Base-by-base conservation (phyloP, 2,888 invertebrate species). In the Ectemnius cavifrons region DNA sequence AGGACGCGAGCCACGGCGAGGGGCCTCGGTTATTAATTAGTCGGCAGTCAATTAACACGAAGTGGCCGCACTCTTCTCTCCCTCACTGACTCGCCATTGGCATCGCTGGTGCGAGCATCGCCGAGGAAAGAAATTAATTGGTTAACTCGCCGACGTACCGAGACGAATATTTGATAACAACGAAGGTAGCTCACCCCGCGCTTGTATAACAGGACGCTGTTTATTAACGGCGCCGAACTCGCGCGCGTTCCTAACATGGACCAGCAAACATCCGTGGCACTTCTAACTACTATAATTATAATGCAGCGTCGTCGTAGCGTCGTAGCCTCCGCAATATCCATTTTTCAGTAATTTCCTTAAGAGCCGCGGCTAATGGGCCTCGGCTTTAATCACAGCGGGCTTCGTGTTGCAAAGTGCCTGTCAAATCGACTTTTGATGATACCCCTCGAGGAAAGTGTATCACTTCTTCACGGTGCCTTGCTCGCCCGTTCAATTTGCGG, bases 221-320 rank as follows among this genome's bases (percentile, higher is more conserved):
- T 37, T 37, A 37, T 37, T 37, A 37, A 37, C 37, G 37, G 37
- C 37, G 37, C 37, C 11, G 37, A 37, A 37, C 37, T 37, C 1
- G 37, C 37, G 37, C 23, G 23, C 23, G 3, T 23, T 23, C 23
- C 23, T 23, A 23, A 23, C 23, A 23, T 37, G 37, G 37, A 1
- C 18, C 45, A 3, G 58, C 14, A 62, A 13, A 16, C 46, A 8
- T 60, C 64, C 62, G 60, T 58, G 46, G 60, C 72, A 73, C 73
- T 77, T 75, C 68, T 74, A 73, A 70, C 58, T 76, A 78, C 72
- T 69, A 71, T 76, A 78, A 81, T 79, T 82, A 75, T 71, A 79
- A 83, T 68, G 45, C n/a, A 46, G 18, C n/a, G 59, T n/a, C 63
- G 60, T 49, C 45, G 45, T 63, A 23, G 67, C 16, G 45, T 37